A percentile compares a stretch with the other conserved stretches of the same genome.
Evolutionary conservation across 2,113 vertebrate species (phyloP).

Genomic region (pig (Sus scrofa)): DNA sequence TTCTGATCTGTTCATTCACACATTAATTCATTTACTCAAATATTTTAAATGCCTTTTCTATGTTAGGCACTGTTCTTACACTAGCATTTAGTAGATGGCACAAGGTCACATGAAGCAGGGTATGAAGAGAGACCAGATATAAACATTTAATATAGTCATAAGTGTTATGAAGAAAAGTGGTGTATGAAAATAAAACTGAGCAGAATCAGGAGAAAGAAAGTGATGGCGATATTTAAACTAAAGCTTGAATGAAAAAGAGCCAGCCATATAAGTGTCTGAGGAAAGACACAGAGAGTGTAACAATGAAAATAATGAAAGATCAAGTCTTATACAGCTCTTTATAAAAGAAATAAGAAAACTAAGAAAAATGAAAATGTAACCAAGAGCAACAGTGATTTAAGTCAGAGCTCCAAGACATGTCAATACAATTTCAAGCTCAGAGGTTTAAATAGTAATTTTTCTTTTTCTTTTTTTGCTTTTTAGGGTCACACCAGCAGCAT

Average conservation of each 20-base stretch:
- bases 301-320: not conserved
- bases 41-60: not conserved
- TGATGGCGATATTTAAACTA: not conserved
- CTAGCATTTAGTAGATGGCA: not conserved
- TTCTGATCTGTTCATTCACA: not conserved
- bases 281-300: not conserved
- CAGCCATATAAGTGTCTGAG: not conserved
- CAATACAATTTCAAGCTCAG: not conserved
- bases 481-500: no score
- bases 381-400: not conserved
- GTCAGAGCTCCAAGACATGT: not conserved
- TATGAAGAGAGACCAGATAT: not conserved
- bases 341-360: not conserved
- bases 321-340: not conserved
- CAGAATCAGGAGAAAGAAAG: not conserved
- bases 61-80: not conserved
- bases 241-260: not conserved
- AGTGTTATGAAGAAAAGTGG: not conserved
- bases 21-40: slow-evolving; percentile 34
- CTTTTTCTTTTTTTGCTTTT: no score
- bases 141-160: not conserved
- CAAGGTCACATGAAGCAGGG: not conserved
- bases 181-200: not conserved
- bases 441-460: not conserved
- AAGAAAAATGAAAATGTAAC: not conserved